A percentile compares a stretch with the other conserved stretches of the same genome.
Evolutionary conservation across 2,113 vertebrate species (phyloP).

Genomic region (Tautogolabrus adspersus): DNA sequence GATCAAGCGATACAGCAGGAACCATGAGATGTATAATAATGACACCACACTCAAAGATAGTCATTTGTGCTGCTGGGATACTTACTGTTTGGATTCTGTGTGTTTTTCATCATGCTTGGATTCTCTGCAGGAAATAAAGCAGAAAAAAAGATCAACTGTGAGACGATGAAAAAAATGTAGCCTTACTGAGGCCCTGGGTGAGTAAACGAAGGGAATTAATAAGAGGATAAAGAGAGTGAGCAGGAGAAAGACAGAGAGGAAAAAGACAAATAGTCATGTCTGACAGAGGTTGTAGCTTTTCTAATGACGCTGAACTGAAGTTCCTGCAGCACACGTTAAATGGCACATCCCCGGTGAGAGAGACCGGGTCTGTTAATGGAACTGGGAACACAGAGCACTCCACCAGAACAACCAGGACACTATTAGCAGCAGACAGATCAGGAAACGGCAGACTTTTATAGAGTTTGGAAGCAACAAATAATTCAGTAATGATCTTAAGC

Average conservation of each 20-base stretch:
- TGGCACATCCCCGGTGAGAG: conserved; percentile 40
- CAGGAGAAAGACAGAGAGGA: conserved; percentile 12
- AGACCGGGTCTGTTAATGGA: conserved; percentile 54
- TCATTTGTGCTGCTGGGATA: conserved; percentile 29
- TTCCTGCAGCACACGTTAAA: conserved; percentile 43
- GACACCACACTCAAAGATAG: neutral
- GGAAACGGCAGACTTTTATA: neutral
- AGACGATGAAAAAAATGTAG: conserved; percentile 17
- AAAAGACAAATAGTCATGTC: conserved; percentile 14
- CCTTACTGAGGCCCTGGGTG: neutral
- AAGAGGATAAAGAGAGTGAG: conserved; percentile 3
- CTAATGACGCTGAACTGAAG: conserved; percentile 50
- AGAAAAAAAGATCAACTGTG: conserved; percentile 24
- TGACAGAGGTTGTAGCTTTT: conserved; percentile 39
- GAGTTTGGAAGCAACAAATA: neutral
- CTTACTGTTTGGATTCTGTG: conserved; percentile 91
- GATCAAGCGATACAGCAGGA: conserved; percentile 23
- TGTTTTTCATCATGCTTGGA: conserved; percentile 92
- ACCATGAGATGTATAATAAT: conserved; percentile 18
- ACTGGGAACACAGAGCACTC: conserved; percentile 43
- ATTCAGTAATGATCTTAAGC: neutral
- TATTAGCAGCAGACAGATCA: conserved; percentile 31
- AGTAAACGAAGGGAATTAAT: neutral
- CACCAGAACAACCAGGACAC: conserved; percentile 46
- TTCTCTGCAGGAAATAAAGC: conserved; percentile 85